Evolutionary conservation across 2,797 vertebrate species (phyloP), one percentile per base, ranked within the genome.

Genomic region (Myiothlypis coronata): DNA sequence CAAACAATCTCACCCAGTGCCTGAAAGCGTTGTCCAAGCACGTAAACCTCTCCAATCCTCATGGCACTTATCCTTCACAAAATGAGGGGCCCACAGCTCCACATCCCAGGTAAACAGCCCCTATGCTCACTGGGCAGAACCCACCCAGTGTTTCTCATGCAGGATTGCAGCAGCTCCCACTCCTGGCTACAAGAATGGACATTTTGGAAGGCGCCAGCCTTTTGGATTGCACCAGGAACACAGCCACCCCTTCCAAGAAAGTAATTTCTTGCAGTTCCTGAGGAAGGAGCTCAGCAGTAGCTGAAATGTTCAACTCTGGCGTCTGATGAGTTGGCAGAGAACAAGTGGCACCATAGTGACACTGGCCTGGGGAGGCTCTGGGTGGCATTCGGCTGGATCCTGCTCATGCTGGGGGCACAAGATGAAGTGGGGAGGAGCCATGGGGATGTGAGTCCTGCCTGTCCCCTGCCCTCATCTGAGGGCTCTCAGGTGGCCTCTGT

Each of bases 211-310:
- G 43, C 6, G 32, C 32, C 9, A 28, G 47, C 30, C 44, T 68
- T 9, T 22, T 0, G 8, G 35, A 37, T 23, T 0, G 4, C 10
- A 1, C 0, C 1, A 34, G 32, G 37, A 64, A 43, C 2, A 5
- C 12, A 16, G 63, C 18, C 8, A 22, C 18, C 5, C 19, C 47
- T 77, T 77, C 14, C 55, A 61, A 30, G 41, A 77, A 34, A 55
- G 24, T 34, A 5, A 69, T 61, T 86, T 86, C 47, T 34, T 55
- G 34, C 56, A 47, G 47, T 43, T 84, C 15, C 8, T 21, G 44
- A 53, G 60, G 27, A 85, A 83, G 34, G n/a, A 47, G 50, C 37
- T 80, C 46, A 90, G 59, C 44, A 7, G 69, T 0, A 69, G 47
- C 74, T 30, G 21, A 41, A 77, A 47, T 55, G 34, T 55, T 69